Evolutionary conservation across 1,140 invertebrate genomes (phyloP).

Genomic region (Monomorium pharaonis): DNA sequence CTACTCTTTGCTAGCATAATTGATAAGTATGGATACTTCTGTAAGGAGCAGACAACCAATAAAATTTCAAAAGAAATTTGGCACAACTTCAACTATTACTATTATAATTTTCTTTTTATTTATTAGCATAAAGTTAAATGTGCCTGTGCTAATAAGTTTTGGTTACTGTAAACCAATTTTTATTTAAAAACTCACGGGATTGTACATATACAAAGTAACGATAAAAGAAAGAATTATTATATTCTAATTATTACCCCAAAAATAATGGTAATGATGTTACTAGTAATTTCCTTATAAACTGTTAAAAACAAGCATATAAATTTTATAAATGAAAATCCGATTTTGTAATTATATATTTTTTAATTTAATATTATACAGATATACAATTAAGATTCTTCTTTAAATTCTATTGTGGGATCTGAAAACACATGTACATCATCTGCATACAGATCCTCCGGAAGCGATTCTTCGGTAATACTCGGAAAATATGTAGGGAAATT

Average conservation of each 20-base stretch:
- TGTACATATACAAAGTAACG: no score
- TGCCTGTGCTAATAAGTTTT: slow-evolving; percentile 29
- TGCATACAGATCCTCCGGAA: slow-evolving; percentile 90
- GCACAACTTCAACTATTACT: slow-evolving; percentile 71
- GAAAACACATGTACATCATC: slow-evolving; percentile 90
- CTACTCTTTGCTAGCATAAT: slow-evolving; percentile 82
- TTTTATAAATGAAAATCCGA: neutral
- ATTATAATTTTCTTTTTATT: slow-evolving; percentile 45
- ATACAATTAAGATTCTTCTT: slow-evolving; percentile 72
- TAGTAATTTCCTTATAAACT: neutral
- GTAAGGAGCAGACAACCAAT: slow-evolving; percentile 80
- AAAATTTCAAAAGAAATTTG: slow-evolving; percentile 79
- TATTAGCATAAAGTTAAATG: neutral
- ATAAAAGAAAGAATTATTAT: no score
- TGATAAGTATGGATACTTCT: slow-evolving; percentile 81
- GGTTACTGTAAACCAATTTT: slow-evolving; percentile 22
- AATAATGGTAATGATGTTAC: no score
- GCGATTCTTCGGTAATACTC: slow-evolving; percentile 85
- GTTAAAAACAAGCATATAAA: neutral
- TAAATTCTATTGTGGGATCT: slow-evolving; percentile 89
- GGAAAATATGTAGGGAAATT: slow-evolving; percentile 93
- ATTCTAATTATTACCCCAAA: no score
- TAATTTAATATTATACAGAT: slow-evolving; percentile 36
- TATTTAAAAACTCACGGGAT: neutral
- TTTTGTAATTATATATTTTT: slow-evolving; percentile 39